phyloP scores from a whole-genome alignment of 2,888 invertebrate species.

The Diloba caeruleocephala region DNA sequence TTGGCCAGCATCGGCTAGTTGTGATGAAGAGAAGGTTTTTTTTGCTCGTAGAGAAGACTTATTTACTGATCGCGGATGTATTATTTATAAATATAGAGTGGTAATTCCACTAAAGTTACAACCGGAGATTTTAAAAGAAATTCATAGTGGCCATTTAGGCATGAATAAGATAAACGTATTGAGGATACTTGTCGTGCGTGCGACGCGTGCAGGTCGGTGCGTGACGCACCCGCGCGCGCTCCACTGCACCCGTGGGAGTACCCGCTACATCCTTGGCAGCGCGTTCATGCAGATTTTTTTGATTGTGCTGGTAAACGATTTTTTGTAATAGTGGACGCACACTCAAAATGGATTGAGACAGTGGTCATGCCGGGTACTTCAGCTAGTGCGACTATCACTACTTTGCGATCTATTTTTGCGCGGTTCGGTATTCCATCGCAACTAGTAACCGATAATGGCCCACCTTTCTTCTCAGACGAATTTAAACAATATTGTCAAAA shows the following conservation, averaged over 20 bases:
- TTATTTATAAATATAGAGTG: not conserved
- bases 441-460: conserved; percentile 5
- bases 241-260: not conserved
- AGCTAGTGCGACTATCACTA: not conserved
- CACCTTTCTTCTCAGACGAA: not conserved
- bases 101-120: not conserved
- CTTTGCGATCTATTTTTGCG: not conserved
- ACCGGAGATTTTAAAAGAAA: not conserved
- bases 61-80: not conserved
- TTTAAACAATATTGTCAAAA: not conserved
- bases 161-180: conserved; percentile 1
- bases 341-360: not conserved
- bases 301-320: not conserved
- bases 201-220: not conserved
- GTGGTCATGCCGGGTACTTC: not conserved
- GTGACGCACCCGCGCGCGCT: not conserved
- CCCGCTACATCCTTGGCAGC: not conserved
- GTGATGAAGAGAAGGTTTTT: not conserved
- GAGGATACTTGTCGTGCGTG: not conserved
- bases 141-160: conserved; percentile 1
- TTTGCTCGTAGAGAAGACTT: not conserved
- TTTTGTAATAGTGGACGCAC: not conserved
- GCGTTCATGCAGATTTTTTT: not conserved
- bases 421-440: not conserved
- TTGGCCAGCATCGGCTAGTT: not conserved